Evolutionary conservation across 1,140 invertebrate genomes (phyloP).

Genomic region (Drosophila serrata): DNA sequence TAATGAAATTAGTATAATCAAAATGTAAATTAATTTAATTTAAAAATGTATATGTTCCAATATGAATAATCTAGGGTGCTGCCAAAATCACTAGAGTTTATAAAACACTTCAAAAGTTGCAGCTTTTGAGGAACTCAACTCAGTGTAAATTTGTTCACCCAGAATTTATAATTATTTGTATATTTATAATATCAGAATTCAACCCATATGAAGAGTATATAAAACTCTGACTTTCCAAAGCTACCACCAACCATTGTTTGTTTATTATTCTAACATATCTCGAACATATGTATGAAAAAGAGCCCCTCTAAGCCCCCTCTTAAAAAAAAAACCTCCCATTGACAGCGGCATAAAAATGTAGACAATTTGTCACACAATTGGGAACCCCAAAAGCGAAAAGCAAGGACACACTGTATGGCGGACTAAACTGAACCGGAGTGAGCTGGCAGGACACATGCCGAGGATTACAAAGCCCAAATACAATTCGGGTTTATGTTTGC

Average conservation of each 20-base stretch:
- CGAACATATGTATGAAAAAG: background rate
- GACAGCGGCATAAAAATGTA: constrained; percentile 59
- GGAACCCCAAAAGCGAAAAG: constrained; percentile 31
- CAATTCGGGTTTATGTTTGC: too few species aligned
- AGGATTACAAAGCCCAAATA: constrained; percentile 46
- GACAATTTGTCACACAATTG: constrained; percentile 82
- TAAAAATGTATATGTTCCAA: too few species aligned
- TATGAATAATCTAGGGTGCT: too few species aligned
- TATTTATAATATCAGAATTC: background rate
- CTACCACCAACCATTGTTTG: background rate
- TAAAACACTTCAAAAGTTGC: too few species aligned
- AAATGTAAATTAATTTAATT: too few species aligned
- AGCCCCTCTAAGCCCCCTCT: background rate
- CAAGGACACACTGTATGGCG: constrained; percentile 26
- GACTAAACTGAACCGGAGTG: constrained; percentile 20
- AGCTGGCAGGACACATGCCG: constrained; percentile 62
- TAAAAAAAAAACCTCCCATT: constrained; percentile 38
- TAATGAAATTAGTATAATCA: too few species aligned
- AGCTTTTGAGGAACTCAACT: too few species aligned
- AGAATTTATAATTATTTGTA: background rate
- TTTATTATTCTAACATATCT: background rate
- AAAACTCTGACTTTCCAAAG: background rate
- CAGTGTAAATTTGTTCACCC: too few species aligned
- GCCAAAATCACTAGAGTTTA: too few species aligned
- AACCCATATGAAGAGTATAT: background rate